A percentile compares a stretch with the other conserved stretches of the same genome.
These are phyloP conservation scores for Melanerpes aurifrons DNA, from an alignment of 2,113 vertebrate species.

Conservation along the genomic window DNA sequence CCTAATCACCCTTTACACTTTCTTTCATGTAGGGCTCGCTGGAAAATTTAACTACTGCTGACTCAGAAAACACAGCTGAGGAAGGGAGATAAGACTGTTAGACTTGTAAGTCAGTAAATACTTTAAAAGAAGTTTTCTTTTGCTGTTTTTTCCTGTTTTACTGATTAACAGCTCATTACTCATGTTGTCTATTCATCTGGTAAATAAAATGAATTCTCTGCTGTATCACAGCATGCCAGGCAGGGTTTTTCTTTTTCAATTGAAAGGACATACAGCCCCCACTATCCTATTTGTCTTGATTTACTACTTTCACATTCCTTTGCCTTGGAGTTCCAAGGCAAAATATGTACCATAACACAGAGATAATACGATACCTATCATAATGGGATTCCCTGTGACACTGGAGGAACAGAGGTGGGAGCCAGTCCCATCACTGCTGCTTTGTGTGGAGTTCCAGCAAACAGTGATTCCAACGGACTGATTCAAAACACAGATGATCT, in stretches of 20 bases:
- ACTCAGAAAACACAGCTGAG: constrained; percentile 76
- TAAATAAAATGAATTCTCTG: constrained; percentile 1
- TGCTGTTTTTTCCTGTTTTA: constrained; percentile 49
- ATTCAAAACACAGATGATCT: neutral
- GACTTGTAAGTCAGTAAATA: constrained; percentile 62
- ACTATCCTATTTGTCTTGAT: neutral
- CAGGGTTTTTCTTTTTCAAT: neutral
- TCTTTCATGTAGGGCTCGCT: constrained; percentile 59
- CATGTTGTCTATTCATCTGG: neutral
- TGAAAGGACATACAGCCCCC: neutral
- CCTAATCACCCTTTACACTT: constrained; percentile 37
- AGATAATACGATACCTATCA: neutral
- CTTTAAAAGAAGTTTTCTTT: neutral
- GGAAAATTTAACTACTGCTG: constrained; percentile 81
- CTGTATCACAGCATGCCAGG: neutral
- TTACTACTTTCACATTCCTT: neutral
- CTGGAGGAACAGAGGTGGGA: neutral
- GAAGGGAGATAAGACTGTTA: constrained; percentile 76
- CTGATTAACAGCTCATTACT: constrained; percentile 3
- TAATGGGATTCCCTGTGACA: neutral
- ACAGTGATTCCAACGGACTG: neutral
- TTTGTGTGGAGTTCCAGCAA: neutral
- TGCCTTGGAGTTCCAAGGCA: neutral
- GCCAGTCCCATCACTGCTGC: neutral
- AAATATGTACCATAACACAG: neutral